Conservation (phyloP, 2,888 invertebrate genomes). For the Cylindroiulus punctatus region DNA sequence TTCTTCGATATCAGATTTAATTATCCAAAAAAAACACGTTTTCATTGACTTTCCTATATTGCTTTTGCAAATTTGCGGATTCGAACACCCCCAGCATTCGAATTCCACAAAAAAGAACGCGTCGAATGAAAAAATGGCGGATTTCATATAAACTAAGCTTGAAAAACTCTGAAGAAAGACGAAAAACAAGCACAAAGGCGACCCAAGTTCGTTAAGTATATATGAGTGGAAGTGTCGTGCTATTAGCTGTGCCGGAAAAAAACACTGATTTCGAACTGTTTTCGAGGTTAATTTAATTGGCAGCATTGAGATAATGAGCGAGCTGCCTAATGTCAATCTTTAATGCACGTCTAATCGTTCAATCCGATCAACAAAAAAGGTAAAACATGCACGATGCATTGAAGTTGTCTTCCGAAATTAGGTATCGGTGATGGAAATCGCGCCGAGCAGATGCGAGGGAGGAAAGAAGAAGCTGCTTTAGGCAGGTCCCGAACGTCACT, state of each 20-base stretch:
- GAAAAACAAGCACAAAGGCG: neutral
- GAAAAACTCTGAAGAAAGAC: neutral
- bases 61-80: too few species aligned
- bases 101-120: neutral
- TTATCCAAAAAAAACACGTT: too few species aligned
- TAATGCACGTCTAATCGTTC: neutral
- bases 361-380: neutral
- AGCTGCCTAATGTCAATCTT: neutral
- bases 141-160: neutral
- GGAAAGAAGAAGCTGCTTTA: neutral
- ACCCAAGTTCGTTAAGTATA: neutral
- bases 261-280: slow-evolving; percentile 9
- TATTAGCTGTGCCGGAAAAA: neutral
- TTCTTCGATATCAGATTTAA: too few species aligned
- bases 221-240: neutral
- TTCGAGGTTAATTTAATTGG: neutral
- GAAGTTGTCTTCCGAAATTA: slow-evolving; percentile 1
- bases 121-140: neutral
- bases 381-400: neutral
- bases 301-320: neutral
- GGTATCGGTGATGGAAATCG: neutral
- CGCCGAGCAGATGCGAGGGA: neutral
- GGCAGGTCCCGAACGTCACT: neutral
- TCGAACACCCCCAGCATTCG: neutral
- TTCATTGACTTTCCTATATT: too few species aligned